phyloP scores from a whole-genome alignment of 2,888 invertebrate genomes.

The Arrhopalites spinosus region DNA sequence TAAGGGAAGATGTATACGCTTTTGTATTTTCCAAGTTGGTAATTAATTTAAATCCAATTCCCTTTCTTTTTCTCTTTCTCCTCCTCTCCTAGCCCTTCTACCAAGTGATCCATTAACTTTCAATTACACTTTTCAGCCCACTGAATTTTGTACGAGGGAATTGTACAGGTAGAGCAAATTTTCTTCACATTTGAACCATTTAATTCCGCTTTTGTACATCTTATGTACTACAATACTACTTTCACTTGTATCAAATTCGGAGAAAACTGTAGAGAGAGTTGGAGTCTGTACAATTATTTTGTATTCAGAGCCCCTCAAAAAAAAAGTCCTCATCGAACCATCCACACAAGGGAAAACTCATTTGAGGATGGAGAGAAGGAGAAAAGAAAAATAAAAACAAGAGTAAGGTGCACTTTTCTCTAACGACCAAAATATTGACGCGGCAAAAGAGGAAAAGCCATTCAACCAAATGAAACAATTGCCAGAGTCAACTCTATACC shows the following conservation, averaged over 20 bases:
- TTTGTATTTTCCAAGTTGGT: background rate
- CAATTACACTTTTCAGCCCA: constrained; percentile 12
- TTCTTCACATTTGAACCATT: background rate
- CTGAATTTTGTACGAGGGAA: background rate
- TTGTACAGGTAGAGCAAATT: background rate
- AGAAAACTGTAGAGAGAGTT: background rate
- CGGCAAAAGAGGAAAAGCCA: constrained; percentile 22
- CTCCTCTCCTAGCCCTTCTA: background rate
- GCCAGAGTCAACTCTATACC: constrained; percentile 8
- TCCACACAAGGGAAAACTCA: background rate
- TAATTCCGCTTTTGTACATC: background rate
- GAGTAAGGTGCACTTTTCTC: background rate
- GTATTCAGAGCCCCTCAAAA: too few species aligned
- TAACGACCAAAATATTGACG: constrained; percentile 31
- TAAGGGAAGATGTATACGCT: background rate
- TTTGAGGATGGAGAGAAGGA: background rate
- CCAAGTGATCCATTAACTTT: constrained; percentile 27
- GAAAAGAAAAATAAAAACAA: constrained; percentile 13
- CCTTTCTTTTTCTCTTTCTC: constrained; percentile 4
- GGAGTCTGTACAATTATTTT: background rate
- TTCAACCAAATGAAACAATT: constrained; percentile 23
- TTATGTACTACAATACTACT: background rate
- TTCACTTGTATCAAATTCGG: background rate
- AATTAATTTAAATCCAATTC: constrained; percentile 35
- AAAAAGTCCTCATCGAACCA: background rate